Conservation (phyloP, 1,140 invertebrate genomes). For the Saxidomus purpurata region DNA sequence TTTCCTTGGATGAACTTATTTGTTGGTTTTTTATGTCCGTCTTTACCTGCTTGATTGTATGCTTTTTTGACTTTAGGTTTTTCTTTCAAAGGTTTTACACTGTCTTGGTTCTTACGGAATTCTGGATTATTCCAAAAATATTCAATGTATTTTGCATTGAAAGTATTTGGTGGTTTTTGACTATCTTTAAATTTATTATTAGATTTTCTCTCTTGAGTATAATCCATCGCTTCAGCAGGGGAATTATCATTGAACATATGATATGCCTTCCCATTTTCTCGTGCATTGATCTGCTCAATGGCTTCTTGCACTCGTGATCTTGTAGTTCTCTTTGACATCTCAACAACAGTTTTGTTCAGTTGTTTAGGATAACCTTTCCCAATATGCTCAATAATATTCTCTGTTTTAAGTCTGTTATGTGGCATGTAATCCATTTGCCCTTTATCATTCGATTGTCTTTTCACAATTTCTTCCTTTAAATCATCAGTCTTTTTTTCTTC, state of each 20-base stretch:
- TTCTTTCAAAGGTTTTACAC: neutral
- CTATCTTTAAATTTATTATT: neutral
- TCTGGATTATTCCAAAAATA: conserved; percentile 33
- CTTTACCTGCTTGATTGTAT: no score
- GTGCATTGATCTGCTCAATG: neutral
- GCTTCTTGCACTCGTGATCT: neutral
- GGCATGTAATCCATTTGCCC: conserved; percentile 17
- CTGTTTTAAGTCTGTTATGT: neutral
- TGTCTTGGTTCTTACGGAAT: neutral
- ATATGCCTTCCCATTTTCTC: neutral
- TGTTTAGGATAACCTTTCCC: no score
- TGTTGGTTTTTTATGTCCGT: no score
- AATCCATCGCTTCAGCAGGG: neutral
- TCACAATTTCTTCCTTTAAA: neutral
- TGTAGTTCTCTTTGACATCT: neutral
- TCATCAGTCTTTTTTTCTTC: neutral
- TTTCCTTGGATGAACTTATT: no score
- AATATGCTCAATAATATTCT: no score
- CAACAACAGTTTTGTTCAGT: no score
- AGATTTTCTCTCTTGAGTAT: neutral
- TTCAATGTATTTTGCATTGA: conserved; percentile 14
- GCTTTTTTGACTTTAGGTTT: neutral
- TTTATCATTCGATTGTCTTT: neutral
- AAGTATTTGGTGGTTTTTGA: neutral
- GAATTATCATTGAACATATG: neutral